A percentile compares a stretch with the other conserved stretches of the same genome.
phyloP scores from a whole-genome alignment of 2,113 vertebrate genomes.

The Pygoscelis antarcticus region DNA sequence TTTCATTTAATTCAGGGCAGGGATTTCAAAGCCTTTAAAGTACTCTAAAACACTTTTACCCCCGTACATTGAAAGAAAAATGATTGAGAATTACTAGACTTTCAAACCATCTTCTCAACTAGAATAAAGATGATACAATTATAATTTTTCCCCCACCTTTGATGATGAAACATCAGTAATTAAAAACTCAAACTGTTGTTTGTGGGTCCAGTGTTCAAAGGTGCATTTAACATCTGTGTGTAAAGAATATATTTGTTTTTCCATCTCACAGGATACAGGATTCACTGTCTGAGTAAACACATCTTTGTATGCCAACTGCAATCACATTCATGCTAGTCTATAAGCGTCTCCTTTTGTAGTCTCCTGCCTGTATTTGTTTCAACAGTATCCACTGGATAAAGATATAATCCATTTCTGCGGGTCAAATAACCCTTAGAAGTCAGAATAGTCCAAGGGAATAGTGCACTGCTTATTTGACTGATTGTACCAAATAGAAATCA shows the following conservation, averaged over 20 bases:
- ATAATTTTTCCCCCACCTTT: background rate
- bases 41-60: background rate
- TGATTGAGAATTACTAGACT: background rate
- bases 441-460: constrained; percentile 10
- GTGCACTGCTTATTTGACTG: constrained; percentile 36
- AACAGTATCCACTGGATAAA: constrained; percentile 41
- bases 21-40: background rate
- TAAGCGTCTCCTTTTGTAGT: background rate
- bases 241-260: background rate
- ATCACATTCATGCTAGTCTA: background rate
- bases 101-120: constrained; percentile 8
- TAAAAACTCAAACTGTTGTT: constrained; percentile 18
- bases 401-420: constrained; percentile 19
- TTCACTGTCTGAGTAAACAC: constrained; percentile 16
- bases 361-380: background rate
- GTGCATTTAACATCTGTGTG: background rate
- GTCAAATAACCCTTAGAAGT: constrained; percentile 46
- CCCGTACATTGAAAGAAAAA: background rate
- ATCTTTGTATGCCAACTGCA: background rate
- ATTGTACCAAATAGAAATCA: constrained; percentile 37
- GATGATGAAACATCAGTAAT: background rate
- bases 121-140: background rate
- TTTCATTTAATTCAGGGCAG: background rate
- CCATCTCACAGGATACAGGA: background rate
- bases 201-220: background rate